Evolutionary conservation across 37 sponge, comb jelly and placozoan genomes (phyloP).

Genomic region (Dysidea cf. avara): DNA sequence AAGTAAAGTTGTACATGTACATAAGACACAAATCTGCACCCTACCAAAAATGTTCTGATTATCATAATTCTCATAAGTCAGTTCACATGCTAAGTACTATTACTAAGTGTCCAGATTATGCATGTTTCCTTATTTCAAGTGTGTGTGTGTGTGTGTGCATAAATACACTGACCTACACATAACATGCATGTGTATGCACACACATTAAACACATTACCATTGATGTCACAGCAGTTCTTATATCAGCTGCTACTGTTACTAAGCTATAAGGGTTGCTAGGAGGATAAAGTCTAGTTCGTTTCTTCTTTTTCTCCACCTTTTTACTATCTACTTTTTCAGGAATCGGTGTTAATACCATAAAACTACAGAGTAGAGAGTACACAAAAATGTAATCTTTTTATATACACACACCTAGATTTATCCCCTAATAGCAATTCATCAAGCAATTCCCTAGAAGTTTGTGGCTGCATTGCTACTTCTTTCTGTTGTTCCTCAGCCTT

Average conservation of each 20-base stretch:
- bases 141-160: neutral
- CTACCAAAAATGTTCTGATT: no score
- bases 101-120: no score
- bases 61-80: no score
- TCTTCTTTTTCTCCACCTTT: no score
- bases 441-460: neutral
- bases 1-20: neutral
- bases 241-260: constrained; percentile 32
- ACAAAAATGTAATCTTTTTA: no score
- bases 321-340: no score
- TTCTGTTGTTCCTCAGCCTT: neutral
- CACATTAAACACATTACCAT: constrained; percentile 28
- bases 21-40: neutral
- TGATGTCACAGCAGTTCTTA: constrained; percentile 38
- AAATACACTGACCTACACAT: no score
- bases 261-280: neutral
- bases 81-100: no score
- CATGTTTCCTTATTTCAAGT: neutral
- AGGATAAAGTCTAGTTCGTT: neutral
- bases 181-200: no score
- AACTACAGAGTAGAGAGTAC: no score
- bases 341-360: no score
- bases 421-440: neutral
- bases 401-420: constrained; percentile 6
- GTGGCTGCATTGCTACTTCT: neutral